Percentiles rank a stretch among this genome's conserved stretches.
phyloP scores from a whole-genome alignment of 2,888 invertebrate species.

The Rhagium mordax region DNA sequence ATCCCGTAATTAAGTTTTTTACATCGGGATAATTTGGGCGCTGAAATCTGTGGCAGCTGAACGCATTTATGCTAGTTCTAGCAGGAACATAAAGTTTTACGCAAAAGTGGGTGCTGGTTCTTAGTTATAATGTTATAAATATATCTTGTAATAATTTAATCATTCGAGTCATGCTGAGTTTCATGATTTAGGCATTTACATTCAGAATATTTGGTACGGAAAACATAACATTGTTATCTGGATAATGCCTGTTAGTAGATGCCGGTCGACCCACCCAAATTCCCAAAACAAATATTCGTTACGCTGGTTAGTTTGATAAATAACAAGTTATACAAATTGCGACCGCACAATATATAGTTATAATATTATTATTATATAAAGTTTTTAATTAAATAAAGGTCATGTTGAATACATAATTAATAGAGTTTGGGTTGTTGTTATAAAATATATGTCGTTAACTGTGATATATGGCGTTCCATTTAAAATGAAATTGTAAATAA shows the following conservation, averaged over 20 bases:
- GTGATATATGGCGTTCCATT: too few species aligned
- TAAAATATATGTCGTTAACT: too few species aligned
- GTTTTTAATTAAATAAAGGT: too few species aligned
- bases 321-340: background rate
- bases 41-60: background rate
- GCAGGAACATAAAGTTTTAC: background rate
- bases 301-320: background rate
- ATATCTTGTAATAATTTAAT: too few species aligned
- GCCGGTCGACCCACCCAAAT: background rate
- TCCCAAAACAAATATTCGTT: background rate
- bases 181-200: background rate
- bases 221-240: background rate
- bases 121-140: background rate
- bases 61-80: background rate
- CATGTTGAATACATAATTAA: too few species aligned
- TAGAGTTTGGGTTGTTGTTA: too few species aligned
- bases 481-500: too few species aligned
- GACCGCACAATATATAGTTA: background rate
- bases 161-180: background rate
- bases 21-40: background rate
- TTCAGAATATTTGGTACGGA: background rate
- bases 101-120: too few species aligned
- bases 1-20: slow-evolving; percentile 6
- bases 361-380: too few species aligned
- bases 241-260: background rate